Base-by-base conservation (phyloP, 2,113 vertebrate genomes). In the Clarias macrocephalus region DNA sequence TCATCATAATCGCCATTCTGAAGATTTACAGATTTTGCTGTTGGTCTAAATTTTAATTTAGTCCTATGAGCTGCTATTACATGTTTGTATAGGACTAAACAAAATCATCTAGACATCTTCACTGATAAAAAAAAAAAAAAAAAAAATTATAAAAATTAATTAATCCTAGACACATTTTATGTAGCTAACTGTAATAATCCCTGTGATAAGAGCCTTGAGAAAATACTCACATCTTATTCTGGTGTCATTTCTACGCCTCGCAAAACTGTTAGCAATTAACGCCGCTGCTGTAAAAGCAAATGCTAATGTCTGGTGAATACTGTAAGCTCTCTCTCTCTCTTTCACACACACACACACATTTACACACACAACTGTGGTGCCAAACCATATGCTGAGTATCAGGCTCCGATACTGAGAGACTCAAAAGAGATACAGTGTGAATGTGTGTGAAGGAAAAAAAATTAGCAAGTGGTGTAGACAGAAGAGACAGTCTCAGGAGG, bases 321-420 rank as follows among this genome's bases (percentile, higher is more conserved):
- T 91, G 90, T 86, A 88, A 92, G 85, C 54, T 37, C 89, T 28
- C 85, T 19, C 77, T 66, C 56, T 60, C 73, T 60, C 89, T 77
- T 90, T 83, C 59, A 42, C 70, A 79, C 73, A 80, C 60, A 84
- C 87, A 68, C 62, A 86, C 56, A 57, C 89, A 52, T 28, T 80
- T 75, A 79, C 60, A 87, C 59, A 54, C 89, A 65, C 86, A 75
- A 12, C 56, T 81, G 60, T 79, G 15, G 79, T 89, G 56, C 18
- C 63, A 76, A 89, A 66, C 82, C 54, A 66, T 72, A 83, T 80
- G 85, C 62, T 25, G 70, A 83, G 28, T 57, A 77, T 76, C 70
- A 83, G 28, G 70, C 37, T 87, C 65, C 48, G 70, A 87, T 73
- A 86, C 80, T 86, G 85, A 86, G 85, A 48, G 11, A 63, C 37